phyloP scores from a whole-genome alignment of 2,888 invertebrate genomes.

The Ceriagrion tenellum region DNA sequence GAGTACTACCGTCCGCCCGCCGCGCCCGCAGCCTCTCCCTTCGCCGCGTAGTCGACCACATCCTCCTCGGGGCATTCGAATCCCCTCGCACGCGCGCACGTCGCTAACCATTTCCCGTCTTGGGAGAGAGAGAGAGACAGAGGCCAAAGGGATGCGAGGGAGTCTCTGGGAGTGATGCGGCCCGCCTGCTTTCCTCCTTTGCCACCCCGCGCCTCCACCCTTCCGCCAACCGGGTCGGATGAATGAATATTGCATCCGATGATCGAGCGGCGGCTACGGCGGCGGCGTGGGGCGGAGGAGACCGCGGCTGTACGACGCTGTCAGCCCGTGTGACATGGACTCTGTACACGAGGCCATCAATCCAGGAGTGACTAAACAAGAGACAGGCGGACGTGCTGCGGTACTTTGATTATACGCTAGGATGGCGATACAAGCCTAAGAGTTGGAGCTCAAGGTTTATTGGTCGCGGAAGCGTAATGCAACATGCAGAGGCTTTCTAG shows the following conservation, averaged over 20 bases:
- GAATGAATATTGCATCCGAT: conserved; percentile 62
- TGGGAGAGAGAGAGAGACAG: not conserved
- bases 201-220: not conserved
- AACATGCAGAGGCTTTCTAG: not conserved
- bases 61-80: not conserved
- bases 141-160: not conserved
- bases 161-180: not conserved
- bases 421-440: conserved; percentile 47
- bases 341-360: conserved; percentile 46
- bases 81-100: not conserved
- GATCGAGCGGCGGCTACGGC: conserved; percentile 17
- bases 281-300: not conserved
- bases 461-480: conserved; percentile 6
- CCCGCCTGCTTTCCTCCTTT: not conserved
- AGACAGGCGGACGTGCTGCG: conserved; percentile 7
- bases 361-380: conserved; percentile 51
- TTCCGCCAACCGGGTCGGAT: conserved; percentile 19
- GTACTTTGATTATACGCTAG: conserved; percentile 54
- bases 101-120: not conserved
- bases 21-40: not conserved
- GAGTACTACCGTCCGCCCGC: not conserved
- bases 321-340: conserved; percentile 52
- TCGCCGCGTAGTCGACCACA: not conserved
- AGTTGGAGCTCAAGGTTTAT: not conserved
- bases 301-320: conserved; percentile 51